These are phyloP conservation scores for Bradypus variegatus DNA, from an alignment of 2,797 vertebrate species.

Conservation along the genomic window DNA sequence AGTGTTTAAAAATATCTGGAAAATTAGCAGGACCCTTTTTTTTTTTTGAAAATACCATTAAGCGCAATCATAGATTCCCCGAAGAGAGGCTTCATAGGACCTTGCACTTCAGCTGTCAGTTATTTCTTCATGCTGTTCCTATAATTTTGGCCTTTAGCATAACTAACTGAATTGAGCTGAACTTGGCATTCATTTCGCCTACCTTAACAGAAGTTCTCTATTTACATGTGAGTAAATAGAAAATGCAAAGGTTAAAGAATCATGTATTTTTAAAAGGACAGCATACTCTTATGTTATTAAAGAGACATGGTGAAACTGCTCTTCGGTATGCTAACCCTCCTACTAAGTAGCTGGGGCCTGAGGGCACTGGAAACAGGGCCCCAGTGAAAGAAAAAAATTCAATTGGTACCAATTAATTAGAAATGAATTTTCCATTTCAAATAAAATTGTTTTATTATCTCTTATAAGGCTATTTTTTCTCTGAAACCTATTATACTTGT, in stretches of 20 bases:
- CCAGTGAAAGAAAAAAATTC: background rate
- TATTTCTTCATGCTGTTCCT: slow-evolving; percentile 52
- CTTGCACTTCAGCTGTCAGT: slow-evolving; percentile 57
- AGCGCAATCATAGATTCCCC: slow-evolving; percentile 41
- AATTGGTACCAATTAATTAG: background rate
- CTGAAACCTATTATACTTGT: background rate
- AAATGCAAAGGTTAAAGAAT: slow-evolving; percentile 54
- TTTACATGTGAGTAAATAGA: slow-evolving; percentile 55
- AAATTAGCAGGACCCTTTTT: slow-evolving; percentile 57
- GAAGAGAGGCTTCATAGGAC: slow-evolving; percentile 54
- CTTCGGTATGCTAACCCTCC: background rate
- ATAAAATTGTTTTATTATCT: slow-evolving; percentile 36
- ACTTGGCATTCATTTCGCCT: slow-evolving; percentile 49
- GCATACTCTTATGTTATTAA: slow-evolving; percentile 27
- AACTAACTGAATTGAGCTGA: slow-evolving; percentile 57
- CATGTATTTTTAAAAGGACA: slow-evolving; percentile 38
- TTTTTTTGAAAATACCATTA: slow-evolving; percentile 50
- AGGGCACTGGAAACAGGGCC: background rate
- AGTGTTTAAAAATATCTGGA: slow-evolving; percentile 63
- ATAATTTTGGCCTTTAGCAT: slow-evolving; percentile 66
- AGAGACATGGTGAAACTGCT: background rate
- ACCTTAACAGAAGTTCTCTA: slow-evolving; percentile 35
- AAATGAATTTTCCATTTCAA: slow-evolving; percentile 14
- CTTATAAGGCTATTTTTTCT: background rate
- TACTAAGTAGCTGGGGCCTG: background rate